Conservation (phyloP, 1,140 invertebrate species). For the Heliconius melpomene region DNA sequence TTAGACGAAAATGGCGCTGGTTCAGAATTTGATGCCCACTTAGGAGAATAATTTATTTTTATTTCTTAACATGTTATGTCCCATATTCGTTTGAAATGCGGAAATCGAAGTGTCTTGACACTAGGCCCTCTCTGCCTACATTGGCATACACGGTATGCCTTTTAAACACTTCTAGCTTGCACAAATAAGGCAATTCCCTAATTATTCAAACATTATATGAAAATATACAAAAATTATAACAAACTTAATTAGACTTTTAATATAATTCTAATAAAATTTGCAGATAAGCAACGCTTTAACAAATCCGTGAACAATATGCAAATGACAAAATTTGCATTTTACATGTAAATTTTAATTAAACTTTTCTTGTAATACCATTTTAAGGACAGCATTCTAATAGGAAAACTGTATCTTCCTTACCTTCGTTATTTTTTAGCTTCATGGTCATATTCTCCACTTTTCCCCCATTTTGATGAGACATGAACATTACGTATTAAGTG, state of each 20-base stretch:
- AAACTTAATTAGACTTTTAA: background rate
- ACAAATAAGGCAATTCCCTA: background rate
- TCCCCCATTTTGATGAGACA: too few species aligned
- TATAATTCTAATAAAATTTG: background rate
- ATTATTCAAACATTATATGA: background rate
- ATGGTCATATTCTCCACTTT: too few species aligned
- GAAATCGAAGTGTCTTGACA: too few species aligned
- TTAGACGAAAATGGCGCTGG: background rate
- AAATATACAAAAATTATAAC: background rate
- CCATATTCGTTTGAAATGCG: too few species aligned
- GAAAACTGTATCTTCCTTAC: background rate
- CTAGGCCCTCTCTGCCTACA: too few species aligned
- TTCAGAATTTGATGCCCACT: background rate
- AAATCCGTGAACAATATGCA: constrained; percentile 21
- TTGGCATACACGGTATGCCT: too few species aligned
- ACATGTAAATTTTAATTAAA: constrained; percentile 33
- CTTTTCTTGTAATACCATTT: constrained; percentile 20
- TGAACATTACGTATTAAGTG: too few species aligned
- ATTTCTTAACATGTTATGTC: too few species aligned
- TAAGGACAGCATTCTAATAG: background rate
- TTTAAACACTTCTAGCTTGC: too few species aligned
- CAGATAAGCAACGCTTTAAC: background rate
- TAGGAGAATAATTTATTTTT: too few species aligned
- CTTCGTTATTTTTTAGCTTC: background rate
- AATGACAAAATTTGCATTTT: constrained; percentile 34